A percentile compares a stretch with the other conserved stretches of the same genome.
phyloP scores from a whole-genome alignment of 2,797 vertebrate genomes.

The Oryzias dopingdopingensis region DNA sequence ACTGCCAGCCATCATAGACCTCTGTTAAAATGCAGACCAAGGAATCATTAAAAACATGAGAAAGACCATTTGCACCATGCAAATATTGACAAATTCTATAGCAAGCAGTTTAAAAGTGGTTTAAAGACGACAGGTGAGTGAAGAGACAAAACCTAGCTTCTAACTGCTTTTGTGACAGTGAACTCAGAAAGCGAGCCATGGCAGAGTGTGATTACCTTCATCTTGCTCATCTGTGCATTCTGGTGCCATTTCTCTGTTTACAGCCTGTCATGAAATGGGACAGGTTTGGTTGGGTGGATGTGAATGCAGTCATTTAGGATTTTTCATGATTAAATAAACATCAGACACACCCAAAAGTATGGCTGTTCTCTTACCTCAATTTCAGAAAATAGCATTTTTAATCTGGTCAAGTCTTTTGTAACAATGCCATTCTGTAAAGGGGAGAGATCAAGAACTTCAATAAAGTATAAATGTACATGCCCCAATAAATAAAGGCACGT shows the following conservation, averaged over 20 bases:
- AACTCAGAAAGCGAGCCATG: constrained; percentile 8
- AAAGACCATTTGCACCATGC: constrained; percentile 8
- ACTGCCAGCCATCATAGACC: constrained; percentile 93
- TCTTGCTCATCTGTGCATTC: constrained; percentile 89
- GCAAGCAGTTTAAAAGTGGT: too few species aligned
- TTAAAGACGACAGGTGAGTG: too few species aligned
- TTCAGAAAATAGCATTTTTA: constrained; percentile 95
- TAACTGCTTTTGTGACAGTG: background rate
- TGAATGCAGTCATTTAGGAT: background rate
- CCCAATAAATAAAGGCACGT: too few species aligned
- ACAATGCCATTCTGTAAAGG: constrained; percentile 91
- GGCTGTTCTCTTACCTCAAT: constrained; percentile 84
- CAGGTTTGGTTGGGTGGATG: background rate
- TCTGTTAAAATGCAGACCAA: constrained; percentile 61
- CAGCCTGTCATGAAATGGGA: constrained; percentile 73
- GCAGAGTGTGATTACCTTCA: constrained; percentile 82
- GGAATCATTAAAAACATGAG: constrained; percentile 23
- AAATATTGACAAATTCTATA: background rate
- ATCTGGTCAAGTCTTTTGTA: constrained; percentile 93
- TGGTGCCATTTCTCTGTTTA: constrained; percentile 83
- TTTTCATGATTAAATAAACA: constrained; percentile 12
- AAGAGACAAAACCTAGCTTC: too few species aligned
- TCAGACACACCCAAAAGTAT: background rate
- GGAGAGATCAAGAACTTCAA: background rate
- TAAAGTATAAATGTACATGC: background rate